Evolutionary conservation across 2,113 vertebrate species (phyloP).

Genomic region (Thermophis baileyi): DNA sequence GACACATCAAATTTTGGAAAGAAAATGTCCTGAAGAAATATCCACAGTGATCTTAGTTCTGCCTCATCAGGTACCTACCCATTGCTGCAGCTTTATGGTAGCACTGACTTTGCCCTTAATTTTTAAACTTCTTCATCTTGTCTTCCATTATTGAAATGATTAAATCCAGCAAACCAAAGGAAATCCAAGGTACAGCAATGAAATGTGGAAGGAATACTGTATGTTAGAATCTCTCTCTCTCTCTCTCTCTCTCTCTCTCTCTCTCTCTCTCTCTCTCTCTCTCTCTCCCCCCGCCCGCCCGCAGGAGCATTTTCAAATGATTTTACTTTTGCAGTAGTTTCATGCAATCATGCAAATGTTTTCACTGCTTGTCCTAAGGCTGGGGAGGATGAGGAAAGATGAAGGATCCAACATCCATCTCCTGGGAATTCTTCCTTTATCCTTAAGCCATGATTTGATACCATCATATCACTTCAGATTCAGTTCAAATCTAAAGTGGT

Average conservation of each 20-base stretch:
- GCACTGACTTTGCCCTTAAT: not conserved
- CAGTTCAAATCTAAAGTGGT: not conserved
- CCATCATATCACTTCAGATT: not conserved
- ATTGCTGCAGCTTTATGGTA: not conserved
- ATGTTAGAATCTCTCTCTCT: not conserved
- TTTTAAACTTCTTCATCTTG: not conserved
- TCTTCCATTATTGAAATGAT: not conserved
- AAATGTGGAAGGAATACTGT: not conserved
- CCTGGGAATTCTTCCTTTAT: not conserved
- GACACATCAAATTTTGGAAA: not conserved
- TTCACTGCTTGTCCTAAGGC: not conserved
- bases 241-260: too few species aligned
- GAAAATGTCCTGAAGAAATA: not conserved
- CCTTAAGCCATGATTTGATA: not conserved
- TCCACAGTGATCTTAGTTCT: not conserved
- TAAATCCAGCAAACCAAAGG: not conserved
- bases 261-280: too few species aligned
- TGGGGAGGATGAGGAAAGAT: not conserved
- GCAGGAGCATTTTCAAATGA: not conserved
- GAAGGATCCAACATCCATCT: not conserved
- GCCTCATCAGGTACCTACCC: not conserved
- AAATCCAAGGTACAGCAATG: not conserved
- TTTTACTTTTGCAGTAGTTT: not conserved
- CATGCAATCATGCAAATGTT: not conserved
- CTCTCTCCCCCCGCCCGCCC: rapidly evolving